Base-by-base conservation (phyloP, 1,140 invertebrate genomes). In the Gerris buenoi region DNA sequence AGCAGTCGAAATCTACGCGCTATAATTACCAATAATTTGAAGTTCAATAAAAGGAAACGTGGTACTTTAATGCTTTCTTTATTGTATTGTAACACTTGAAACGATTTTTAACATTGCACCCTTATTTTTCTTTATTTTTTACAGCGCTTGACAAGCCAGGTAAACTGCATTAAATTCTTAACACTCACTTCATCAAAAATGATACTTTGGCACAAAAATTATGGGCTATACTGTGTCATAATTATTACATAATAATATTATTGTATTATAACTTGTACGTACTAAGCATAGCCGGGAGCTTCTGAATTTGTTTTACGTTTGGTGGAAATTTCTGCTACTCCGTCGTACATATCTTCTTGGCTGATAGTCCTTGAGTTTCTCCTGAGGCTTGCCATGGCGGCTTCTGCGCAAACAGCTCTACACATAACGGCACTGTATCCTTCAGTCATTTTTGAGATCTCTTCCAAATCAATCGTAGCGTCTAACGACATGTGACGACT, bases 261-360 rank as follows among this genome's bases (percentile, higher is more conserved):
- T 46, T 46, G 5, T 10, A 46, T 10, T 10, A 10, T 18, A 46
- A 18, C 33, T n/a, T n/a, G 18, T 10, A 10, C 33, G 18, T 5
- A 46, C 33, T 10, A 46, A 46, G 5, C 33, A 5, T 46, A 18
- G 18, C 33, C 18, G 5, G 5, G 33, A 46, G 33, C 5, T 5
- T 46, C 33, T 18, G 33, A 10, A 10, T 46, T 46, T 10, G 18
- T 10, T 46, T 46, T 60, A 14, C 23, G 10, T 22, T 60, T 60
- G 5, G 15, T 60, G 23, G 23, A 68, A 14, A 60, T 60, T 22
- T 60, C 58, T 60, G 58, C 15, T 60, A 60, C 88, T 63, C 85
- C 87, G 77, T 89, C 86, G 84, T 88, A 88, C 72, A 88, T 89
- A 73, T 88, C 87, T 78, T 89, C 87, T 75, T 88, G 87, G 18